Percentiles rank a stretch among this genome's conserved stretches.
These are phyloP conservation scores for Taurulus bubalis DNA, from an alignment of 2,113 vertebrate genomes.

Conservation along the genomic window DNA sequence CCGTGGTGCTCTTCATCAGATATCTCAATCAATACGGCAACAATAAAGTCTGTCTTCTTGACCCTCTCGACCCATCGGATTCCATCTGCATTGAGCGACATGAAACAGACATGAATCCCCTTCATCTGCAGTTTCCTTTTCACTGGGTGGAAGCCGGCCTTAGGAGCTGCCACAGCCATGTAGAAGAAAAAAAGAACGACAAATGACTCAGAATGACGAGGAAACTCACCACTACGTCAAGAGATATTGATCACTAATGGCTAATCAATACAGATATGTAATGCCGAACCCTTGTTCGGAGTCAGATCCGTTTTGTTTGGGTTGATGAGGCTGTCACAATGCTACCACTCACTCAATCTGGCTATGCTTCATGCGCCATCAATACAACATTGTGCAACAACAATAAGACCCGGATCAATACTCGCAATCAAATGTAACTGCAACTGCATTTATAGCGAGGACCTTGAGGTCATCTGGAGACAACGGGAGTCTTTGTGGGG, in stretches of 20 bases:
- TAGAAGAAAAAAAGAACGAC: slow-evolving; percentile 1
- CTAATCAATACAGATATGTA: slow-evolving; percentile 35
- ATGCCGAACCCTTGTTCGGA: not conserved
- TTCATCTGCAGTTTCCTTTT: slow-evolving; percentile 26
- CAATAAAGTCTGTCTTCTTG: not conserved
- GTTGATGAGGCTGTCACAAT: slow-evolving; percentile 31
- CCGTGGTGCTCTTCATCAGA: not conserved
- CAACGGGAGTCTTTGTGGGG: slow-evolving; percentile 24
- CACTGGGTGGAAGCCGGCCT: not conserved
- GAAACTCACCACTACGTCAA: slow-evolving; percentile 33
- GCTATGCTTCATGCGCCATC: slow-evolving; percentile 37
- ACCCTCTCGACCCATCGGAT: slow-evolving; percentile 16
- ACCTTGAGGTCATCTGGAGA: slow-evolving; percentile 66
- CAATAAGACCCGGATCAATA: slow-evolving; percentile 71
- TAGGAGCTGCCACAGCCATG: not conserved
- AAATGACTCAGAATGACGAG: slow-evolving; percentile 2
- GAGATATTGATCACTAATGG: slow-evolving; percentile 48
- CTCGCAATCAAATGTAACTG: slow-evolving; percentile 67
- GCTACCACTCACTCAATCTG: slow-evolving; percentile 40
- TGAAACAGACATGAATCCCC: not conserved
- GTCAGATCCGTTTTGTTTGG: slow-evolving; percentile 35
- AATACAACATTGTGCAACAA: slow-evolving; percentile 61
- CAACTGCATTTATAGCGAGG: slow-evolving; percentile 56
- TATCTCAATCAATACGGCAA: slow-evolving; percentile 1
- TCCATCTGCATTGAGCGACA: slow-evolving; percentile 19